These are phyloP conservation scores for Agrilus mali DNA, from an alignment of 2,888 invertebrate species.

Conservation along the genomic window DNA sequence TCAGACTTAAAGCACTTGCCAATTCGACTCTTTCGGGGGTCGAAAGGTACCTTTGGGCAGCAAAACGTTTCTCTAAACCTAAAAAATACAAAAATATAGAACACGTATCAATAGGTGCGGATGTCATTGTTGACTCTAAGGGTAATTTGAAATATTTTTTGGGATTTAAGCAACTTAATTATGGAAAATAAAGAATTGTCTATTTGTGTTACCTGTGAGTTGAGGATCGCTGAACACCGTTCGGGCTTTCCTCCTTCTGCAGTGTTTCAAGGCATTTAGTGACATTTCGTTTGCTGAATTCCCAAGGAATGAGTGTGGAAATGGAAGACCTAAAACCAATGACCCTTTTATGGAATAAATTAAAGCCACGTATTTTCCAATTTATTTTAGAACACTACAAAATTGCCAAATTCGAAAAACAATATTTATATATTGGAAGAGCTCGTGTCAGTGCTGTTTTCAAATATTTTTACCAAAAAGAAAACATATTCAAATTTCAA, in stretches of 20 bases:
- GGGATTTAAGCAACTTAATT: no score
- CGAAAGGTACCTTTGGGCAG: conserved; percentile 86
- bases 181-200: background rate
- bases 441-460: no score
- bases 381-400: background rate
- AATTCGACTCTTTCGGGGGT: conserved; percentile 94
- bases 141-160: no score
- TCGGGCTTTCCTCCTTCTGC: conserved; percentile 88
- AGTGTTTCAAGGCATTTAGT: conserved; percentile 75
- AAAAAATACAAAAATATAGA: conserved; percentile 9
- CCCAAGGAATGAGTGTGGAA: conserved; percentile 54
- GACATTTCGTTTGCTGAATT: conserved; percentile 50
- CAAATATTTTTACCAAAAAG: no score
- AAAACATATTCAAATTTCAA: no score
- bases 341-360: background rate
- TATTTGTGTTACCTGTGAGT: conserved; percentile 36
- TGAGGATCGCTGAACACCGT: conserved; percentile 83
- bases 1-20: conserved; percentile 81
- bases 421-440: no score
- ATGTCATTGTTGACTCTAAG: no score
- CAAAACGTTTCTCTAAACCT: conserved; percentile 90
- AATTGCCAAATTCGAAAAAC: no score
- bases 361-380: background rate
- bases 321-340: conserved; percentile 40
- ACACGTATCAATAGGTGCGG: background rate